These are phyloP conservation scores for Lethocerus indicus DNA, from an alignment of 1,140 invertebrate species.

Conservation along the genomic window DNA sequence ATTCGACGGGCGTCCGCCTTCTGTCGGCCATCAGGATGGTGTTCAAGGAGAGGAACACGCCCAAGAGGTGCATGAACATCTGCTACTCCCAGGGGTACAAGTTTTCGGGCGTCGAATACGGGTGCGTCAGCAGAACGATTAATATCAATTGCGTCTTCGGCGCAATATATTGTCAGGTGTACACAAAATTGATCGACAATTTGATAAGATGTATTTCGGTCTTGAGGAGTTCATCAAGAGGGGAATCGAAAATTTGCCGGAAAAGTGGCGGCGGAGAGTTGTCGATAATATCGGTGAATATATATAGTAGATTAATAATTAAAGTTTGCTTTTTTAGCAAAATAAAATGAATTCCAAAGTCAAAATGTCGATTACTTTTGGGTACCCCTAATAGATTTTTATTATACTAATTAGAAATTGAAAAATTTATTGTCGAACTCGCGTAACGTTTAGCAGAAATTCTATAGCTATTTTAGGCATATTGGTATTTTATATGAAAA, in stretches of 20 bases:
- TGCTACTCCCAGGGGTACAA: constrained; percentile 12
- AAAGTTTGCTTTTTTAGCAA: too few species aligned
- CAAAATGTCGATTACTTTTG: too few species aligned
- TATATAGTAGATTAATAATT: background rate
- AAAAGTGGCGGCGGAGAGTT: background rate
- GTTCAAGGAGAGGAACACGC: constrained; percentile 13
- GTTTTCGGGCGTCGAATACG: constrained; percentile 13
- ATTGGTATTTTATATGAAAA: too few species aligned
- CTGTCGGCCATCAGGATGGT: constrained; percentile 10
- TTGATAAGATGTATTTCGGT: background rate
- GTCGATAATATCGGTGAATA: too few species aligned
- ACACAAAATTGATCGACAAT: background rate
- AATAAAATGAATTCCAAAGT: too few species aligned
- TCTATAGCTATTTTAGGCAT: too few species aligned
- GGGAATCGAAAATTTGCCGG: background rate
- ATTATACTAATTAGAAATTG: too few species aligned
- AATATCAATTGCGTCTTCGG: background rate
- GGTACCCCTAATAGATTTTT: too few species aligned
- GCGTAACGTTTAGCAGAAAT: too few species aligned
- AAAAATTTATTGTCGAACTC: too few species aligned
- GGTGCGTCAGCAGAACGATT: constrained; percentile 4
- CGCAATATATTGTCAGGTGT: background rate
- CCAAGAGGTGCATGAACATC: constrained; percentile 15
- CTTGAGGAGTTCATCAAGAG: background rate
- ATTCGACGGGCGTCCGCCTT: background rate